Conservation (phyloP, 2,888 invertebrate species). For the Caradrina kadenii region DNA sequence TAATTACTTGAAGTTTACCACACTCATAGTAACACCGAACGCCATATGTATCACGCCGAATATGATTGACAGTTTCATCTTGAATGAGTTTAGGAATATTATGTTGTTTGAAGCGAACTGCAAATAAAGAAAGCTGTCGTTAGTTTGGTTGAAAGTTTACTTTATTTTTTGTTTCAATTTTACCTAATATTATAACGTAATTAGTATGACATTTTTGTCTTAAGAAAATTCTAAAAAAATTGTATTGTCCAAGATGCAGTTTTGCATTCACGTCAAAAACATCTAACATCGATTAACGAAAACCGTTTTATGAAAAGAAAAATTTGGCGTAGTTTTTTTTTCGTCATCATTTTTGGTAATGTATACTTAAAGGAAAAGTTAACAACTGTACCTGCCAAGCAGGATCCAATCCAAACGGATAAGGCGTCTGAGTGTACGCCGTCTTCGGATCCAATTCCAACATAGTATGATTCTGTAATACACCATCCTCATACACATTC, state of each 20-base stretch:
- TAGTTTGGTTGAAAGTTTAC: neutral
- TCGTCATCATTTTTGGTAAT: too few species aligned
- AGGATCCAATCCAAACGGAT: slow-evolving; percentile 94
- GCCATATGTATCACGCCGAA: slow-evolving; percentile 94
- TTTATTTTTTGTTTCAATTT: too few species aligned
- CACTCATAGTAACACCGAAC: slow-evolving; percentile 93
- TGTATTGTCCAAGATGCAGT: too few species aligned
- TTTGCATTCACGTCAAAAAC: too few species aligned
- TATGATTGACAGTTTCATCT: slow-evolving; percentile 94
- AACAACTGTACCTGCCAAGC: slow-evolving; percentile 90
- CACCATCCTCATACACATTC: slow-evolving; percentile 80
- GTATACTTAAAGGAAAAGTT: neutral
- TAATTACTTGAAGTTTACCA: slow-evolving; percentile 91
- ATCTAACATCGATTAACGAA: too few species aligned
- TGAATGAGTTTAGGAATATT: slow-evolving; percentile 93
- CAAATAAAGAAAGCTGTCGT: slow-evolving; percentile 54
- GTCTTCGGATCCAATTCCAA: slow-evolving; percentile 86
- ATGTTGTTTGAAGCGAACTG: slow-evolving; percentile 92
- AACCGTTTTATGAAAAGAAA: too few species aligned
- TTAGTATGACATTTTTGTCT: too few species aligned
- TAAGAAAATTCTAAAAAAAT: too few species aligned
- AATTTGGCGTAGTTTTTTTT: neutral
- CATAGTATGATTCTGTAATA: slow-evolving; percentile 71
- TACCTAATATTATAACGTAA: too few species aligned
- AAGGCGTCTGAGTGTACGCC: slow-evolving; percentile 87